Conservation (phyloP, 2,888 invertebrate species). For the Drosophila emarginata region DNA sequence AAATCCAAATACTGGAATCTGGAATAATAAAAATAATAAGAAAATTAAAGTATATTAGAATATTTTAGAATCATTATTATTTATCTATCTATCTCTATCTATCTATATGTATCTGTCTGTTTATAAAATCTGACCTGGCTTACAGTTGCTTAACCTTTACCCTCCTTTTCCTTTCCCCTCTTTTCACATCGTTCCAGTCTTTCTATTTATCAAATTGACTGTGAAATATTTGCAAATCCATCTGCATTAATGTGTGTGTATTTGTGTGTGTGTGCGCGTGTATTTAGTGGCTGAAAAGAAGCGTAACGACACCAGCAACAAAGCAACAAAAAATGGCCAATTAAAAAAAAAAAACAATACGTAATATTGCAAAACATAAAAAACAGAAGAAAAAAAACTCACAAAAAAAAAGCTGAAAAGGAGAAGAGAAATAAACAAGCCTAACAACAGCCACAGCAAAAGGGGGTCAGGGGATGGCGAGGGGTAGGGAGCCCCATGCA, state of each 20-base stretch:
- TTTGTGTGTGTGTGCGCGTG: neutral
- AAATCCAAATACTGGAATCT: neutral
- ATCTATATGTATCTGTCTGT: neutral
- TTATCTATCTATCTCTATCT: neutral
- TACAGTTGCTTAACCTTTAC: neutral
- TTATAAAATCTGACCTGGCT: neutral
- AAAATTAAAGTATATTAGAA: neutral
- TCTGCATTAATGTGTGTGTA: neutral
- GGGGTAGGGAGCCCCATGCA: neutral
- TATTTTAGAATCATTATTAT: neutral
- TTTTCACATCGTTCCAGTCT: neutral
- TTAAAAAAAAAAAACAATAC: constrained; percentile 38
- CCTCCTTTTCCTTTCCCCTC: neutral
- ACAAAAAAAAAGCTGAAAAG: neutral
- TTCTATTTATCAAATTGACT: neutral
- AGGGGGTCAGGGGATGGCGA: neutral
- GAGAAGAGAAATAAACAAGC: constrained; percentile 2
- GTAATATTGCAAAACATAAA: constrained; percentile 31
- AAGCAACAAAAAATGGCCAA: constrained; percentile 25
- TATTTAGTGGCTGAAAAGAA: constrained; percentile 15
- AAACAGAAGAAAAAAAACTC: neutral
- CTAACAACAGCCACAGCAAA: neutral
- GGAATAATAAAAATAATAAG: neutral
- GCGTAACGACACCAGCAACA: constrained; percentile 20
- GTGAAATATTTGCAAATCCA: constrained; percentile 2